A percentile compares a stretch with the other conserved stretches of the same genome.
These are phyloP conservation scores for Holocentrus rufus DNA, from an alignment of 2,797 vertebrate species.

Conservation along the genomic window DNA sequence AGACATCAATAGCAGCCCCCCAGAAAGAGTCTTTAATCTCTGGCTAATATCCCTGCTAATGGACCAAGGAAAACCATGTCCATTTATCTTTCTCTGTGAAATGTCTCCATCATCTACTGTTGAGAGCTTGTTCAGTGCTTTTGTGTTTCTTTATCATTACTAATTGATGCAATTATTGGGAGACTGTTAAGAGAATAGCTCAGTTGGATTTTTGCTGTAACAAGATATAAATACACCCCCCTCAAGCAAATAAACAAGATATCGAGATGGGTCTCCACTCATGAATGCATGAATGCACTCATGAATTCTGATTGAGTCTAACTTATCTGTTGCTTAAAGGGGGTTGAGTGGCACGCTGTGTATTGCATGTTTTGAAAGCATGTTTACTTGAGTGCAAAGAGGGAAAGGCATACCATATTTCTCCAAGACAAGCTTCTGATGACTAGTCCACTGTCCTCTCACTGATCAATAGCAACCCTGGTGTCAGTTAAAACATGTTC, in stretches of 20 bases:
- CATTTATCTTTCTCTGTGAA: slow-evolving; percentile 30
- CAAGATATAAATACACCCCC: slow-evolving; percentile 1
- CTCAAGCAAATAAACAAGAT: slow-evolving; percentile 17
- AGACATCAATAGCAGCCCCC: slow-evolving; percentile 25
- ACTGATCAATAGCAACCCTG: slow-evolving; percentile 60
- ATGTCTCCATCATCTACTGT: slow-evolving; percentile 42
- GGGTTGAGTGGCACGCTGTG: background rate
- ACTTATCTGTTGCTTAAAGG: background rate
- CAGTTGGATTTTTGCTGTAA: slow-evolving; percentile 22
- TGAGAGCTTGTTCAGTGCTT: slow-evolving; percentile 23
- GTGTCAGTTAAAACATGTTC: slow-evolving; percentile 55
- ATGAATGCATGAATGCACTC: slow-evolving; percentile 29
- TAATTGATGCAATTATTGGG: slow-evolving; percentile 62
- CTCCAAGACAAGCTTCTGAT: slow-evolving; percentile 36
- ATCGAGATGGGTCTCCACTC: slow-evolving; percentile 16
- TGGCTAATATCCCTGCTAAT: slow-evolving; percentile 42
- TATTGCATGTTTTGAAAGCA: background rate
- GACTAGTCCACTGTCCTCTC: slow-evolving; percentile 29
- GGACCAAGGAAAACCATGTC: slow-evolving; percentile 13
- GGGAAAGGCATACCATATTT: background rate
- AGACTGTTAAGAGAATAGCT: slow-evolving; percentile 50
- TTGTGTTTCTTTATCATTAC: slow-evolving; percentile 45
- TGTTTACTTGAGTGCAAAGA: background rate
- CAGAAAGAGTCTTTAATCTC: slow-evolving; percentile 49
- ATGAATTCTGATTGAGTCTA: slow-evolving; percentile 35